Evolutionary conservation across 2,797 vertebrate genomes (phyloP).

Genomic region (Sarcoramphus papa): DNA sequence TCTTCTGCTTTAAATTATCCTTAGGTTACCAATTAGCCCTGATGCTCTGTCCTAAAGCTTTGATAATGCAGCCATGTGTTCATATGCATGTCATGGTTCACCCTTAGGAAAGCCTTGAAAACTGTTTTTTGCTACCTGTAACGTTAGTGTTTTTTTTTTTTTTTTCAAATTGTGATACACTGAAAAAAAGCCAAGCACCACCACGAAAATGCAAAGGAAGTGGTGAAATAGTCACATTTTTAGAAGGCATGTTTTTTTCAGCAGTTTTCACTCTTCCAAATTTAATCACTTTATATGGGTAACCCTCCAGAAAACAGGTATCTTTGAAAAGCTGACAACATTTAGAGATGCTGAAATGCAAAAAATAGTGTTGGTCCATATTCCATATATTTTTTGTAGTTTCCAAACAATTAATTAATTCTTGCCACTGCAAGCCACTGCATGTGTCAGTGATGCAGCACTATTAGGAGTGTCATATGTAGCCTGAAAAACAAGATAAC

Average conservation of each 20-base stretch:
- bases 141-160: no score
- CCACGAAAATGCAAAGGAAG: background rate
- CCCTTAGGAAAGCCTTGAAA: background rate
- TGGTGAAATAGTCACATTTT: background rate
- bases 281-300: background rate
- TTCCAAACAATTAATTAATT: background rate
- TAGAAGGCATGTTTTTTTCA: background rate
- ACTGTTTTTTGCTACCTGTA: background rate
- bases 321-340: background rate
- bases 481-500: background rate
- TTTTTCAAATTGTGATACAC: background rate
- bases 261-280: background rate
- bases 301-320: background rate
- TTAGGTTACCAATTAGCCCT: background rate
- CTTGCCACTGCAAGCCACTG: background rate
- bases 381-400: background rate
- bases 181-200: background rate
- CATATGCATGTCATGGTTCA: background rate
- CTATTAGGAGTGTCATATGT: background rate
- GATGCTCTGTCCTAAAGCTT: background rate
- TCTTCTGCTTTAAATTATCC: background rate
- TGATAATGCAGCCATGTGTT: background rate
- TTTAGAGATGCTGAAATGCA: background rate
- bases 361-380: background rate
- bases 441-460: accelerated